These are phyloP conservation scores for Nemoura dubitans DNA, from an alignment of 2,888 invertebrate species.

Conservation along the genomic window DNA sequence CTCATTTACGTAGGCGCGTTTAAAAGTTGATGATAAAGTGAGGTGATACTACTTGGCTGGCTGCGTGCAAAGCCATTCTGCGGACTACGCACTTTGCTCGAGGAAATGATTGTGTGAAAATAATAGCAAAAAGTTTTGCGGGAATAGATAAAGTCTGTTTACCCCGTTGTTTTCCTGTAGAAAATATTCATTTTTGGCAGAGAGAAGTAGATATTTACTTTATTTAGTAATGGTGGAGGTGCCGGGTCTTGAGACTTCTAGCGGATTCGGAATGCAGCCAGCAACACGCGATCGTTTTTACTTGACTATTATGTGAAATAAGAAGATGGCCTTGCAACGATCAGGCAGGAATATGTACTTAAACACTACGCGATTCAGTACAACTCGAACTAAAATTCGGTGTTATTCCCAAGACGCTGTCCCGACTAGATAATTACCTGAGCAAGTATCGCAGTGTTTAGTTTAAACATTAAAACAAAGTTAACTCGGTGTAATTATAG, in stretches of 20 bases:
- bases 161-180: not conserved
- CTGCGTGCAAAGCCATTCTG: not conserved
- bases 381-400: conserved; percentile 14
- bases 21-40: conserved; percentile 16
- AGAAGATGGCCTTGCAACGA: not conserved
- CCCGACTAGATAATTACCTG: conserved; percentile 25
- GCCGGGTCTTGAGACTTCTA: too few relatives aligned
- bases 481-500: conserved; percentile 38
- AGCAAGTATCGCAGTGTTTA: conserved; percentile 29
- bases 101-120: not conserved
- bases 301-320: not conserved
- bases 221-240: not conserved
- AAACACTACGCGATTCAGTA: not conserved
- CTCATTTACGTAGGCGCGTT: conserved; percentile 19
- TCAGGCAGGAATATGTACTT: not conserved
- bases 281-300: not conserved
- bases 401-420: conserved; percentile 15
- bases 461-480: conserved; percentile 36
- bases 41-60: not conserved
- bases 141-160: not conserved
- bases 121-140: not conserved
- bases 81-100: not conserved
- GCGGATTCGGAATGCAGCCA: too few relatives aligned
- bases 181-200: not conserved
- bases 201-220: not conserved